Conservation (phyloP, 1,140 invertebrate species). For the Trachymyrmex septentrionalis region DNA sequence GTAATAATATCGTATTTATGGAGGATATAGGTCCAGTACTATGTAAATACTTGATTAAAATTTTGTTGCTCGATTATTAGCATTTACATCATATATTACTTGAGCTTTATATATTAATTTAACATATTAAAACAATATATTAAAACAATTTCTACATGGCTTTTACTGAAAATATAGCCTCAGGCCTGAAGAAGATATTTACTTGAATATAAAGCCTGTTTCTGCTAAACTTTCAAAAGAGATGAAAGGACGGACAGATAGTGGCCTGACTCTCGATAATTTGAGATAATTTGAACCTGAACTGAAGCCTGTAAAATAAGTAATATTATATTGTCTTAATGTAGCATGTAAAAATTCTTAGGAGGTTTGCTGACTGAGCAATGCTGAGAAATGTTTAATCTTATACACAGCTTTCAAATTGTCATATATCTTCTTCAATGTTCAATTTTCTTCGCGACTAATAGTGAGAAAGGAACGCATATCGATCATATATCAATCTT, state of each 20-base stretch:
- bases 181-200: background rate
- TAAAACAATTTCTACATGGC: conserved; percentile 21
- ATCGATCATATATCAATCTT: conserved; percentile 23
- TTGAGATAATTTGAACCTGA: conserved; percentile 1
- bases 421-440: conserved; percentile 23
- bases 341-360: conserved; percentile 7
- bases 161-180: conserved; percentile 32
- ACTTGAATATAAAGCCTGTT: conserved; percentile 15
- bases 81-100: background rate
- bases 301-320: conserved; percentile 23
- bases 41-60: background rate
- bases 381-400: conserved; percentile 26
- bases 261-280: conserved; percentile 43
- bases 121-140: conserved; percentile 17
- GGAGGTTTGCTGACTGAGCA: background rate
- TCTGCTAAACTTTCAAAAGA: conserved; percentile 18
- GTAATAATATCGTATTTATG: background rate
- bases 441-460: conserved; percentile 17
- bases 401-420: background rate
- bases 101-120: background rate
- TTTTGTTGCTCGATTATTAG: background rate
- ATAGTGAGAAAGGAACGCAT: background rate
- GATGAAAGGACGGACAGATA: background rate
- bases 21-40: background rate
- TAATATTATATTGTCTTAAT: background rate